Conservation (phyloP, 2,888 invertebrate genomes). For the Chirona hameri region DNA sequence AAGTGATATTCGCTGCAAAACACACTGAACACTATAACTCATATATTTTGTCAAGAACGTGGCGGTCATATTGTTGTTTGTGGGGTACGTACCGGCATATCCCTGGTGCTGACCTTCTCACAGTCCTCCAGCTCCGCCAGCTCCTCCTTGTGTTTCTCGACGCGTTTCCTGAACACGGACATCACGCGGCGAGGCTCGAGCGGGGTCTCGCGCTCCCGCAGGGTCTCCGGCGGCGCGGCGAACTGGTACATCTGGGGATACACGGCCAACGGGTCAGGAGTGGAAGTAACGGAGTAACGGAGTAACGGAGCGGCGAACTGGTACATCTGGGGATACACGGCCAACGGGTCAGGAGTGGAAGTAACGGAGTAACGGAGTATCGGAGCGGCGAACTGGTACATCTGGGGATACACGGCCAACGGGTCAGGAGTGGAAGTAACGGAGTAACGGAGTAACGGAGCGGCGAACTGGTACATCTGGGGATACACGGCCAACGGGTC, state of each 20-base stretch:
- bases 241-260: slow-evolving; percentile 54
- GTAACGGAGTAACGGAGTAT: no score
- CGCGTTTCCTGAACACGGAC: slow-evolving; percentile 86
- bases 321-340: slow-evolving; percentile 47
- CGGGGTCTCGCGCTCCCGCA: slow-evolving; percentile 65
- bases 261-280: slow-evolving; percentile 33
- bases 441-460: no score
- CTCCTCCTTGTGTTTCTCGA: slow-evolving; percentile 86
- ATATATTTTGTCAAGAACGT: no score
- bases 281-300: no score
- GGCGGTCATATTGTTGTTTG: no score
- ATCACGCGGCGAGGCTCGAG: slow-evolving; percentile 82
- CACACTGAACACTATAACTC: no score
- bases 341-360: slow-evolving; percentile 33
- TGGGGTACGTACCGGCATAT: slow-evolving; percentile 44
- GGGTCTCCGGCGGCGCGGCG: slow-evolving; percentile 62
- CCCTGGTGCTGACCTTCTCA: slow-evolving; percentile 77
- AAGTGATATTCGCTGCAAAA: no score
- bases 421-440: slow-evolving; percentile 33
- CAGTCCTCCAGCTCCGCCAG: slow-evolving; percentile 76
- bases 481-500: slow-evolving; percentile 36
- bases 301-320: slow-evolving; percentile 65
- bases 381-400: slow-evolving; percentile 61
- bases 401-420: slow-evolving; percentile 45
- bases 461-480: slow-evolving; percentile 60